Percentiles rank a stretch among this genome's conserved stretches.
Evolutionary conservation across 2,888 invertebrate genomes (phyloP).

Genomic region (Ichneumoninae sp.): DNA sequence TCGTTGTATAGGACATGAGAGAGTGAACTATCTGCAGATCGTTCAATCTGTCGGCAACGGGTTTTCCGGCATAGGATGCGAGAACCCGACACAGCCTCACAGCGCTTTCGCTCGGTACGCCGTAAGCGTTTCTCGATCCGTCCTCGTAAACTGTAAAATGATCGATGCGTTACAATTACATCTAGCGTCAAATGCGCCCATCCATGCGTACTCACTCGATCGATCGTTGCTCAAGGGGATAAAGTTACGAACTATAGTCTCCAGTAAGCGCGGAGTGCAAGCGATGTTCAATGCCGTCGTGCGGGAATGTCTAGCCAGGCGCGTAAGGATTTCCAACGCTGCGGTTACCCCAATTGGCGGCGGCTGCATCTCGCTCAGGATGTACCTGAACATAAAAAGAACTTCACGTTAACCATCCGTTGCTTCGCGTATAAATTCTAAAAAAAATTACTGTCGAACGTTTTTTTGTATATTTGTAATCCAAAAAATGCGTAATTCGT

Average conservation of each 20-base stretch:
- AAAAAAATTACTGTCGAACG: background rate
- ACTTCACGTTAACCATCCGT: background rate
- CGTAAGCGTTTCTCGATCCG: slow-evolving; percentile 86
- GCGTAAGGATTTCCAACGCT: slow-evolving; percentile 91
- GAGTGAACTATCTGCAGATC: slow-evolving; percentile 85
- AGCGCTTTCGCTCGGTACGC: slow-evolving; percentile 89
- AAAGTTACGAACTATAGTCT: slow-evolving; percentile 87
- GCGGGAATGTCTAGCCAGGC: slow-evolving; percentile 91
- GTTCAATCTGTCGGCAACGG: slow-evolving; percentile 75
- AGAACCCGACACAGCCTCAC: slow-evolving; percentile 91
- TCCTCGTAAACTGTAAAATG: slow-evolving; percentile 78
- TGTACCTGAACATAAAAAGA: slow-evolving; percentile 87
- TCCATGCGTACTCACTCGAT: slow-evolving; percentile 68
- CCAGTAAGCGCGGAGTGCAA: slow-evolving; percentile 88
- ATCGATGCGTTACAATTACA: slow-evolving; percentile 5
- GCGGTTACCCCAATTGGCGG: slow-evolving; percentile 90
- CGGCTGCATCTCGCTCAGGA: slow-evolving; percentile 90
- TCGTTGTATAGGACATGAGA: slow-evolving; percentile 86
- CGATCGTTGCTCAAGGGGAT: slow-evolving; percentile 84
- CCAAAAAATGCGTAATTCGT: background rate
- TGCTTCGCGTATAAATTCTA: background rate
- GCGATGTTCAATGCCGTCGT: slow-evolving; percentile 88
- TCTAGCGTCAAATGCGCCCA: background rate
- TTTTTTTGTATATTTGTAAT: background rate
- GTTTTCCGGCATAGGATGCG: slow-evolving; percentile 83